Conservation (phyloP, 2,888 invertebrate genomes). For the Leucophenga maculata region DNA sequence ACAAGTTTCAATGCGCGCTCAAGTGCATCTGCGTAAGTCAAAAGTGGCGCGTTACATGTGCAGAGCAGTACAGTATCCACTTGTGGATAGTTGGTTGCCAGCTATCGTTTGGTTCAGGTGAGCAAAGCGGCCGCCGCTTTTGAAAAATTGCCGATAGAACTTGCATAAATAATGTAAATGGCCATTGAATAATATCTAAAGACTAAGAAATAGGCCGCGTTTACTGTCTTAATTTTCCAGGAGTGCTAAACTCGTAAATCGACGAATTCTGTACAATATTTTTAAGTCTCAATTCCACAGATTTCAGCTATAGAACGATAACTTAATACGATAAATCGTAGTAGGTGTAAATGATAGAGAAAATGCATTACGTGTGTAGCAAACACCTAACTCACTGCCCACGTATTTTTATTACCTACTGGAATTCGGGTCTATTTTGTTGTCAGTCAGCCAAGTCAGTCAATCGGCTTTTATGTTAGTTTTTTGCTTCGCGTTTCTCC, state of each 20-base stretch:
- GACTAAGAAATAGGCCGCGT: too few species aligned
- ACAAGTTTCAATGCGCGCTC: slow-evolving; percentile 4
- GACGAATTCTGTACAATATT: not conserved
- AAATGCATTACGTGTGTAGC: not conserved
- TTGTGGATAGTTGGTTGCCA: too few species aligned
- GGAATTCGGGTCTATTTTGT: not conserved
- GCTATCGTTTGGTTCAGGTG: too few species aligned
- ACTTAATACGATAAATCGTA: too few species aligned
- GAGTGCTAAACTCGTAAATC: too few species aligned
- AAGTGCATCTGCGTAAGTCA: slow-evolving; percentile 8
- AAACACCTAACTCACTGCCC: not conserved
- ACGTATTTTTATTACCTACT: slow-evolving; percentile 13
- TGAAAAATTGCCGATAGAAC: slow-evolving; percentile 8
- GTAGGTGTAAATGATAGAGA: slow-evolving; percentile 6
- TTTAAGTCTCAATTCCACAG: not conserved
- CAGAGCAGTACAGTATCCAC: too few species aligned
- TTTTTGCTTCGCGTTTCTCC: not conserved
- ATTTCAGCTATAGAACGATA: not conserved
- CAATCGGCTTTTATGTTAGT: not conserved
- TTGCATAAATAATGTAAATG: not conserved
- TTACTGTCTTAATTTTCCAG: too few species aligned
- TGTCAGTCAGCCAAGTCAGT: not conserved
- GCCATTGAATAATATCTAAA: too few species aligned
- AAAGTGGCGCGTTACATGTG: not conserved
- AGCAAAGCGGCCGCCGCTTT: not conserved